Percentiles rank a stretch among this genome's conserved stretches.
Evolutionary conservation across 2,113 vertebrate species (phyloP).

Genomic region (Puffinus mauretanicus): DNA sequence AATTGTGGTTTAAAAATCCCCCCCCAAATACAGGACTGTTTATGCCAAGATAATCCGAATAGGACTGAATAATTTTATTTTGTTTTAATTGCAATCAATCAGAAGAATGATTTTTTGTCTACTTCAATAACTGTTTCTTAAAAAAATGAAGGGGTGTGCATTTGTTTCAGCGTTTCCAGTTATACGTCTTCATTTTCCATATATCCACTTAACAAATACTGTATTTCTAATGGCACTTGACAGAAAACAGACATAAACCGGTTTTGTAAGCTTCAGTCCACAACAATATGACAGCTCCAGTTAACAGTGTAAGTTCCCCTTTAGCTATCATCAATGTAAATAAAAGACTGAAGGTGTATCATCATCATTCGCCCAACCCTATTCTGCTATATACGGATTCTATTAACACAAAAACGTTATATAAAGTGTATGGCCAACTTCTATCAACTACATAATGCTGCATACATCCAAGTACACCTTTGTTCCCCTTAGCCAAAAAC

Average conservation of each 20-base stretch:
- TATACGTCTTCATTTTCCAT: rapidly evolving
- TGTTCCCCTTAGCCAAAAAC: background rate
- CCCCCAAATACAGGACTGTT: background rate
- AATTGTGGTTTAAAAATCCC: background rate
- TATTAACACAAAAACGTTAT: background rate
- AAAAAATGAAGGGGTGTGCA: rapidly evolving
- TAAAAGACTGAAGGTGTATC: background rate
- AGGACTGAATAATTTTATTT: background rate
- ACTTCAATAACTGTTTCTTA: background rate
- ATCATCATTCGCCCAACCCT: too few species aligned
- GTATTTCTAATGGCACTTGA: background rate
- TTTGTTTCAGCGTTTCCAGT: background rate
- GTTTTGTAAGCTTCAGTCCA: background rate
- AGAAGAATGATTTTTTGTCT: background rate
- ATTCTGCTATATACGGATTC: rapidly evolving
- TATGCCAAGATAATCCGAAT: background rate
- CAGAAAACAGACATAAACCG: background rate
- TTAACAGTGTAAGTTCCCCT: rapidly evolving
- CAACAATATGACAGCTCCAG: background rate
- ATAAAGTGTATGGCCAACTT: rapidly evolving
- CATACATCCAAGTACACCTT: too few species aligned
- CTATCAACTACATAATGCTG: rapidly evolving
- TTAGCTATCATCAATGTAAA: rapidly evolving
- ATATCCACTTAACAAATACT: too few species aligned
- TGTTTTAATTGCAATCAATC: background rate